Evolutionary conservation across 2,113 vertebrate genomes (phyloP).

Genomic region (Scortum barcoo): DNA sequence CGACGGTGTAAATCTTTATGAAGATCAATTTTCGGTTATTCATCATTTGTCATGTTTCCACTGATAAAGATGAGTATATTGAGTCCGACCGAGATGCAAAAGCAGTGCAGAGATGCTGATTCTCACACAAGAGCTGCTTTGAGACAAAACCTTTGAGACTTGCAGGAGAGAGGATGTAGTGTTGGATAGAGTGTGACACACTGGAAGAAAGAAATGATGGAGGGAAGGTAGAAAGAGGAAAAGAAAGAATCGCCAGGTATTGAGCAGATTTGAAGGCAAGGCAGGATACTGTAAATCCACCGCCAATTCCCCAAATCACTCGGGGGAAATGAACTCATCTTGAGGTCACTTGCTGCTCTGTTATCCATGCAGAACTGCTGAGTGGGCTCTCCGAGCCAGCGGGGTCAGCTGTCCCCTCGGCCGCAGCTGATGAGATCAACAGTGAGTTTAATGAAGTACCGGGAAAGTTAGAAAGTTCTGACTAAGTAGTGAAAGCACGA

Average conservation of each 20-base stretch:
- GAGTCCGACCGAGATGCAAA: constrained; percentile 3
- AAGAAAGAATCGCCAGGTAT: constrained; percentile 8
- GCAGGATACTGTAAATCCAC: constrained; percentile 44
- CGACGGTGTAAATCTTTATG: constrained; percentile 47
- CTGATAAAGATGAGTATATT: constrained; percentile 28
- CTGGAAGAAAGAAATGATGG: not conserved
- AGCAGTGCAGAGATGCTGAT: constrained; percentile 25
- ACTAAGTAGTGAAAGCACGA: not conserved
- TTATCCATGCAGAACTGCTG: constrained; percentile 61
- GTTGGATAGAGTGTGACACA: constrained; percentile 3
- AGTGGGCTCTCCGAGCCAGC: constrained; percentile 48
- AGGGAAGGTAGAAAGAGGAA: not conserved
- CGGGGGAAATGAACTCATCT: constrained; percentile 35
- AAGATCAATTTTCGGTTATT: constrained; percentile 60
- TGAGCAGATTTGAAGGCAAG: constrained; percentile 27
- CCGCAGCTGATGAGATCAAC: constrained; percentile 36
- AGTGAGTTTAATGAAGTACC: constrained; percentile 22
- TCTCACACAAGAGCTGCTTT: constrained; percentile 27
- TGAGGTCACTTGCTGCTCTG: constrained; percentile 47
- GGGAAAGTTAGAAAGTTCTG: constrained; percentile 21
- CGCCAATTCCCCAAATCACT: constrained; percentile 32
- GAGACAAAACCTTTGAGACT: constrained; percentile 30
- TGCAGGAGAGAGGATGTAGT: not conserved
- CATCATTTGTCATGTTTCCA: constrained; percentile 43
- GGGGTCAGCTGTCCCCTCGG: constrained; percentile 50